Percentiles rank a stretch among this genome's conserved stretches.
Conservation (phyloP, 1,140 invertebrate species). For the Dreissena polymorpha region DNA sequence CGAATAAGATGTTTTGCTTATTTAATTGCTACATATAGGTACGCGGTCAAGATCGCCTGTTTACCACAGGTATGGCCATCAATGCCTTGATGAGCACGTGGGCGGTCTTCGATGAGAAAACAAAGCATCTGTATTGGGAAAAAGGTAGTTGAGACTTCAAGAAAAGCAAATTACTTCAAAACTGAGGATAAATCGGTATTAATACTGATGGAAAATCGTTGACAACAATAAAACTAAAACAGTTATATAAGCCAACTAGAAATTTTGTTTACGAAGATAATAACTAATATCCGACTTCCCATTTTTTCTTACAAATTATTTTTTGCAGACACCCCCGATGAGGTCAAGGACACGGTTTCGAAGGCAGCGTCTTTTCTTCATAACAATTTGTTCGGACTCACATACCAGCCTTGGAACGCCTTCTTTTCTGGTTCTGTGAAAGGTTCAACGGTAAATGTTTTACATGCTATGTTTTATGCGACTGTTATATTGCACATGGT, state of each 20-base stretch:
- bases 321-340: constrained; percentile 61
- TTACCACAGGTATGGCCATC: constrained; percentile 70
- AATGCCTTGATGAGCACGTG: constrained; percentile 68
- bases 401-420: constrained; percentile 73
- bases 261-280: no score
- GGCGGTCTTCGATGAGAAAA: constrained; percentile 65
- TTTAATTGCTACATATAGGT: constrained; percentile 53
- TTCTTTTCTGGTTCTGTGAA: constrained; percentile 77
- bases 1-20: no score
- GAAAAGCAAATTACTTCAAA: no score
- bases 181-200: background rate
- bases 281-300: no score
- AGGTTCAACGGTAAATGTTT: constrained; percentile 57
- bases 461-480: no score
- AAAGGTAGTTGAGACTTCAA: constrained; percentile 50
- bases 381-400: constrained; percentile 62
- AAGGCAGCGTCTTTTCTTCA: constrained; percentile 63
- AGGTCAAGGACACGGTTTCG: constrained; percentile 61
- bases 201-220: no score
- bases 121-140: constrained; percentile 51
- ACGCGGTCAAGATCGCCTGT: constrained; percentile 69
- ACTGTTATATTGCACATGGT: no score
- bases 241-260: no score
- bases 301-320: background rate
- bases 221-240: no score